Percentiles rank a stretch among this genome's conserved stretches.
Conservation (phyloP, 2,113 vertebrate species). For the Anguilla japonica region DNA sequence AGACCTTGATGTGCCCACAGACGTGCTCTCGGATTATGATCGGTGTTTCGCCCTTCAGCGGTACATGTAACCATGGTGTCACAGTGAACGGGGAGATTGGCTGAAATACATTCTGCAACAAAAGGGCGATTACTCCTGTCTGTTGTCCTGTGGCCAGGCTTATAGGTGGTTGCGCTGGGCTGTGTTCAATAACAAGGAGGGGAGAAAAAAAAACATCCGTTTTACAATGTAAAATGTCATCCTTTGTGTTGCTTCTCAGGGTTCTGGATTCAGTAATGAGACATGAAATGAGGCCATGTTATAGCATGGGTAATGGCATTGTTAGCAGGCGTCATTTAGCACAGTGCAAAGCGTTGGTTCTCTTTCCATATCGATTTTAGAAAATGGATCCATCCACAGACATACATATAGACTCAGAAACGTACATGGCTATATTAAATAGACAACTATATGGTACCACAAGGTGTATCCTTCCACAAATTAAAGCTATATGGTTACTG, state of each 20-base stretch:
- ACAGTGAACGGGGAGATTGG: background rate
- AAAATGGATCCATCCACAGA: too few species aligned
- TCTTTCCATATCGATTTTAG: too few species aligned
- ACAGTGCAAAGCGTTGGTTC: too few species aligned
- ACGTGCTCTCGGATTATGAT: background rate
- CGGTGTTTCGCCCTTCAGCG: background rate
- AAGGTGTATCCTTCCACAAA: too few species aligned
- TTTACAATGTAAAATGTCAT: background rate
- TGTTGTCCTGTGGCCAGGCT: background rate
- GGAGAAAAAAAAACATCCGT: background rate
- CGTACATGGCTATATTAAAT: too few species aligned
- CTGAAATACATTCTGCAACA: background rate
- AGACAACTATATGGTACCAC: too few species aligned
- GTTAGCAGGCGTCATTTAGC: too few species aligned
- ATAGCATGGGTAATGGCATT: too few species aligned
- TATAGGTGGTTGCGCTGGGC: background rate
- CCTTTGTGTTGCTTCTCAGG: background rate
- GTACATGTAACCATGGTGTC: background rate
- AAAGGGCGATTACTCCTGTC: background rate
- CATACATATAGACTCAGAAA: too few species aligned
- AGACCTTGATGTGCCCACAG: conserved; percentile 23
- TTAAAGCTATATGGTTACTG: too few species aligned
- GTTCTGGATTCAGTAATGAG: background rate
- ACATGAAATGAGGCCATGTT: too few species aligned
- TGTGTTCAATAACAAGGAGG: background rate